Evolutionary conservation across 2,113 vertebrate species (phyloP).

Genomic region (Heterocephalus glaber): DNA sequence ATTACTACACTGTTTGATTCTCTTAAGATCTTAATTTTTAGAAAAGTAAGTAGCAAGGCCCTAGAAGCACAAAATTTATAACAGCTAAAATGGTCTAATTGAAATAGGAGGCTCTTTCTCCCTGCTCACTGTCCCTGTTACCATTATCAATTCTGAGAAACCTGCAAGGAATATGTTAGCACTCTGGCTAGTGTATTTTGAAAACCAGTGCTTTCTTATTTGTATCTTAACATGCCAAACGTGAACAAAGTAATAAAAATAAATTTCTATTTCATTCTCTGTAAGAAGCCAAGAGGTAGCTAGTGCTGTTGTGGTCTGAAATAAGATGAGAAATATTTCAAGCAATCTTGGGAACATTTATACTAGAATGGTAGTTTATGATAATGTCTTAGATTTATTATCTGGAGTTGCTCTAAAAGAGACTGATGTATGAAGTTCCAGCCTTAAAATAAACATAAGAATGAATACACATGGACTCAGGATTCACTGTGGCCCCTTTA

Average conservation of each 20-base stretch:
- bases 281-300: not conserved
- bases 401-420: not conserved
- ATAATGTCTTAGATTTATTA: not conserved
- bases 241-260: not conserved
- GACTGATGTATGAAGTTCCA: not conserved
- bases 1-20: not conserved
- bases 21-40: not conserved
- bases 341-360: not conserved
- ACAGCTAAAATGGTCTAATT: not conserved
- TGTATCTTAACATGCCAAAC: not conserved
- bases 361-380: not conserved
- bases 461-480: not conserved
- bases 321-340: not conserved
- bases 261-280: not conserved
- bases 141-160: not conserved
- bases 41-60: not conserved
- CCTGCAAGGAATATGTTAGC: not conserved
- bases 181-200: not conserved
- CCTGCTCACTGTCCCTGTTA: not conserved
- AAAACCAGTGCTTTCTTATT: not conserved
- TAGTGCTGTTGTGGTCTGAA: not conserved
- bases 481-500: not conserved
- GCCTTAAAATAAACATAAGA: not conserved
- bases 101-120: not conserved
- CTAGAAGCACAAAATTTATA: constrained; percentile 21